A percentile compares a stretch with the other conserved stretches of the same genome.
phyloP scores from a whole-genome alignment of 2,888 invertebrate genomes.

The Helicoverpa assulta region DNA sequence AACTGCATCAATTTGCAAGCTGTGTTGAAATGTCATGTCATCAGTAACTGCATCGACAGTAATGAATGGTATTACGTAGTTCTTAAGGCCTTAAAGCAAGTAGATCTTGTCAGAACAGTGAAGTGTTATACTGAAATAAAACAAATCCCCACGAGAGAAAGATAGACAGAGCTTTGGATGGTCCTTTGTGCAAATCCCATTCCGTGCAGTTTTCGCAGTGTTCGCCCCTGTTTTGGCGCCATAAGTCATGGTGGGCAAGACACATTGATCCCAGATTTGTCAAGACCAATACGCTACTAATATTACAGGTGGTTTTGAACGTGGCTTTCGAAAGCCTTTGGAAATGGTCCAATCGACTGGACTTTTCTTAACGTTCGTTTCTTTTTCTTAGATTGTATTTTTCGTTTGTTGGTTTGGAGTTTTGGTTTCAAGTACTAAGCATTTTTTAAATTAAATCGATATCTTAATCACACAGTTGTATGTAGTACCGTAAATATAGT shows the following conservation, averaged over 20 bases:
- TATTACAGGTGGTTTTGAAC: slow-evolving; percentile 50
- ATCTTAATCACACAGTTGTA: no score
- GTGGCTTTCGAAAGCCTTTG: slow-evolving; percentile 39
- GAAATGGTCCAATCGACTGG: slow-evolving; percentile 54
- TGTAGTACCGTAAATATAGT: no score
- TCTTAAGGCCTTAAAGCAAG: neutral
- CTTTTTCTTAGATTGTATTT: slow-evolving; percentile 25
- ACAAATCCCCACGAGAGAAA: slow-evolving; percentile 36
- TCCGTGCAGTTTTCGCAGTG: slow-evolving; percentile 36
- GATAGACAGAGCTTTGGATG: slow-evolving; percentile 40
- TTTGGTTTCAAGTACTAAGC: neutral
- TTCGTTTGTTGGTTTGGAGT: slow-evolving; percentile 16
- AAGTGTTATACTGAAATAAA: slow-evolving; percentile 30
- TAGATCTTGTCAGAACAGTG: slow-evolving; percentile 16
- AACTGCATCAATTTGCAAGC: no score
- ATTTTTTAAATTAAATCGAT: neutral
- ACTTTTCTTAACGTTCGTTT: slow-evolving; percentile 46
- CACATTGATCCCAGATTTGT: slow-evolving; percentile 55
- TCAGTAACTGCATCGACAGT: neutral
- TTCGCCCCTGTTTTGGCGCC: slow-evolving; percentile 42
- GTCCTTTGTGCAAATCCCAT: slow-evolving; percentile 50
- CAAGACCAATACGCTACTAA: slow-evolving; percentile 52
- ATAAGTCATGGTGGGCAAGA: slow-evolving; percentile 53
- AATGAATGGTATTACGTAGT: neutral
- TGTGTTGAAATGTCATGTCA: neutral